Conservation (phyloP, 1,140 invertebrate species). For the Cheumatopsyche charites region DNA sequence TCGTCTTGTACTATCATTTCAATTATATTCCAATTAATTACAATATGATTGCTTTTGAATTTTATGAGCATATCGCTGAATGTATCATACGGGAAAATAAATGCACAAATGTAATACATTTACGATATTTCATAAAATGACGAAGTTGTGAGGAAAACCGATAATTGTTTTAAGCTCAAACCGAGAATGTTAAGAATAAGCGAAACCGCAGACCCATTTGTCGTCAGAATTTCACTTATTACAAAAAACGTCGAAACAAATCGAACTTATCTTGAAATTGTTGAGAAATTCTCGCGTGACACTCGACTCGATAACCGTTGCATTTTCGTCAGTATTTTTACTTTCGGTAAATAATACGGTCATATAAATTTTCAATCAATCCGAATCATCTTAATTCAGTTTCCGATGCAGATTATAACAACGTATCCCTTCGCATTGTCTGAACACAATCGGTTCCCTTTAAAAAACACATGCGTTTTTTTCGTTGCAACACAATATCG, state of each 20-base stretch:
- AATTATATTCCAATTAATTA: too few species aligned
- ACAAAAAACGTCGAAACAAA: neutral
- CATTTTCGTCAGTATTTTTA: too few species aligned
- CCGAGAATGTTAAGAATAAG: neutral
- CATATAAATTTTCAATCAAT: too few species aligned
- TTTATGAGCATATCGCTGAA: too few species aligned
- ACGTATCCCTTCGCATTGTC: neutral
- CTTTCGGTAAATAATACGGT: too few species aligned
- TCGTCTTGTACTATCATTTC: too few species aligned
- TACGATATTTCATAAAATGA: too few species aligned
- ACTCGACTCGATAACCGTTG: too few species aligned
- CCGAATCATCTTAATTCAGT: neutral
- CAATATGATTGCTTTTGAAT: too few species aligned
- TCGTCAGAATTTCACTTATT: neutral
- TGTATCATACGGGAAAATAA: too few species aligned
- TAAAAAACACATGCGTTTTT: neutral
- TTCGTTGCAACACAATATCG: constrained; percentile 1
- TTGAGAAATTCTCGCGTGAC: too few species aligned
- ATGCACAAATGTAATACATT: too few species aligned
- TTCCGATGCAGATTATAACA: neutral
- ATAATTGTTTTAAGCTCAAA: neutral
- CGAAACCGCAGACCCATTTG: neutral
- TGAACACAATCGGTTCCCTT: neutral
- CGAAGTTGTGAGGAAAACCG: neutral
- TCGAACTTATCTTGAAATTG: neutral